phyloP scores from a whole-genome alignment of 2,113 vertebrate species.

The Grantiella picta region DNA sequence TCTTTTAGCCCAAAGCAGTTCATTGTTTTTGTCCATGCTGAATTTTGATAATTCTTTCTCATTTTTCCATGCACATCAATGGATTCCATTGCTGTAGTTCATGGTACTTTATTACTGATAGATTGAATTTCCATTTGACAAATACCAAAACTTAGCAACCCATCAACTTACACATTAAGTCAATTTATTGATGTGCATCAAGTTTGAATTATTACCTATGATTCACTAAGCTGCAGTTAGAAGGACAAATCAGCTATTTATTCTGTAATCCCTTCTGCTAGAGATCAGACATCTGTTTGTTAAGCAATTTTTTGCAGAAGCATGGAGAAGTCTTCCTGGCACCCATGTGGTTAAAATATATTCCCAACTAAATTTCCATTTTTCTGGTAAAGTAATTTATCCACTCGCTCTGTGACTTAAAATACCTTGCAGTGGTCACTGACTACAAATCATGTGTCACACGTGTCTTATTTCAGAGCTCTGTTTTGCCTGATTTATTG shows the following conservation, averaged over 20 bases:
- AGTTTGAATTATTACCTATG: neutral
- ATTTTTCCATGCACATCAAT: neutral
- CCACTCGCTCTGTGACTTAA: neutral
- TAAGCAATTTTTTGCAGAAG: neutral
- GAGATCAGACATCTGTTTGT: conserved; percentile 38
- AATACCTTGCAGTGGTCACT: neutral
- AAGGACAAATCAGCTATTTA: conserved; percentile 31
- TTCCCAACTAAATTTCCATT: neutral
- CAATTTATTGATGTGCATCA: neutral
- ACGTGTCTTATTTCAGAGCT: neutral
- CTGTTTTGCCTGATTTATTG: neutral
- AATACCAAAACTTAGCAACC: neutral
- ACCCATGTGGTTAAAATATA: conserved; percentile 16
- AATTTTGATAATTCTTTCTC: neutral
- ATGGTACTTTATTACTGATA: neutral
- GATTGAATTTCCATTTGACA: neutral
- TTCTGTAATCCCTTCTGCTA: conserved; percentile 16
- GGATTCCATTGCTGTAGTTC: neutral
- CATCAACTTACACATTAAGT: neutral
- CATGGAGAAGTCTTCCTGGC: neutral
- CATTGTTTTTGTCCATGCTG: neutral
- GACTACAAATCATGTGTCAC: neutral
- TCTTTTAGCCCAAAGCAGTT: neutral
- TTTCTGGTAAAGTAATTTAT: neutral
- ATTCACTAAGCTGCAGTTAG: neutral